Conservation (phyloP, 2,888 invertebrate genomes). For the Platerodrilus igneus region DNA sequence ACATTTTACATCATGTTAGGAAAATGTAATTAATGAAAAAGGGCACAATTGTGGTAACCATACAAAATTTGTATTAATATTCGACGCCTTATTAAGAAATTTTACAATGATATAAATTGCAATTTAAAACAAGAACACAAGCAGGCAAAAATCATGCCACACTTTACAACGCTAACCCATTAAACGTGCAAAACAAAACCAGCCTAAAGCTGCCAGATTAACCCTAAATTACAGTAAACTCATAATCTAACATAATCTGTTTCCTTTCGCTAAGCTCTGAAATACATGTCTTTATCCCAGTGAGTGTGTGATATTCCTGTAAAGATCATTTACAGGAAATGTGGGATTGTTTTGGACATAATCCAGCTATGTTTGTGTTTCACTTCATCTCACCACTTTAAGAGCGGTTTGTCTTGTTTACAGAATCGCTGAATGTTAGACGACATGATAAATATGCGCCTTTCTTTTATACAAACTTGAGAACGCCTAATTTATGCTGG, state of each 20-base stretch:
- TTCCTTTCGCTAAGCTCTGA: conserved; percentile 14
- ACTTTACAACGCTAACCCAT: too few species aligned
- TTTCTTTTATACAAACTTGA: conserved; percentile 25
- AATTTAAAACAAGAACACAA: too few species aligned
- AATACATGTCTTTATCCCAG: conserved; percentile 21
- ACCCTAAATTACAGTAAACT: too few species aligned
- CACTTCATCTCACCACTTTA: conserved; percentile 15
- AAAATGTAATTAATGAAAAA: too few species aligned
- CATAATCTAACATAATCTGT: conserved; percentile 8
- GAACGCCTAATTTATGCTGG: conserved; percentile 31
- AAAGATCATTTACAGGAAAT: conserved; percentile 31
- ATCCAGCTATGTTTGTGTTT: conserved; percentile 29
- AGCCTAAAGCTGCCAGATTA: too few species aligned
- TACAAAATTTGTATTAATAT: too few species aligned
- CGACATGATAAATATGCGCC: conserved; percentile 28
- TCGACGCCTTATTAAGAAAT: too few species aligned
- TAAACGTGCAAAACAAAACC: too few species aligned
- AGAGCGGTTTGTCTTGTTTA: conserved; percentile 14
- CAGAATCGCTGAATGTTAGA: conserved; percentile 15
- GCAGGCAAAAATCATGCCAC: too few species aligned
- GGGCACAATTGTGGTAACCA: too few species aligned
- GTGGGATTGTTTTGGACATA: conserved; percentile 35
- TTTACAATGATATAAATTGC: too few species aligned
- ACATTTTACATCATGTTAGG: too few species aligned
- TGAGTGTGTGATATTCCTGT: conserved; percentile 28